Percentiles rank a stretch among this genome's conserved stretches.
phyloP scores from a whole-genome alignment of 2,113 vertebrate species.

The Origma solitaria region DNA sequence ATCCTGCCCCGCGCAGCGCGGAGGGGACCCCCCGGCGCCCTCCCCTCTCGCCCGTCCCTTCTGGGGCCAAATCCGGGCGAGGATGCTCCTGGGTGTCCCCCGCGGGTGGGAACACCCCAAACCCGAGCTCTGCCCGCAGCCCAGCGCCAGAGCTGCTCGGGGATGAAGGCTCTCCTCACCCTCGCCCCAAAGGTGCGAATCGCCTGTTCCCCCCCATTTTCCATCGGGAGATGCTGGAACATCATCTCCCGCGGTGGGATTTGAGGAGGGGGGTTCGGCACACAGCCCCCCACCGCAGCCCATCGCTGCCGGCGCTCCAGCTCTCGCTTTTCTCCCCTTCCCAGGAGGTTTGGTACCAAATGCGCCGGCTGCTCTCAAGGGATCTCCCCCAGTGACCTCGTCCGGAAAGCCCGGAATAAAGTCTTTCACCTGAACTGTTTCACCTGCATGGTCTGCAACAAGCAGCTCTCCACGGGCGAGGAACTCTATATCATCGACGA shows the following conservation, averaged over 20 bases:
- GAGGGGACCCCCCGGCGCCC: neutral
- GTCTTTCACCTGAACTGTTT: conserved; percentile 98
- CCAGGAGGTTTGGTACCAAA: conserved; percentile 94
- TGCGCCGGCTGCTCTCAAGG: conserved; percentile 95
- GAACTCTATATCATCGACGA: conserved; percentile 97
- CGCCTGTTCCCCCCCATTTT: neutral
- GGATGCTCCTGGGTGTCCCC: neutral
- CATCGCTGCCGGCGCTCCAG: neutral
- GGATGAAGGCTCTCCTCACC: neutral
- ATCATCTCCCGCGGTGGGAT: neutral
- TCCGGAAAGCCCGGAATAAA: conserved; percentile 93
- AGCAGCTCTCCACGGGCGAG: conserved; percentile 97
- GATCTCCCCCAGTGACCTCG: conserved; percentile 94
- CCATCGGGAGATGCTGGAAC: neutral
- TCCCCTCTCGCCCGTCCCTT: neutral
- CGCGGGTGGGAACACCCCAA: neutral
- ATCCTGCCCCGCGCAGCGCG: neutral
- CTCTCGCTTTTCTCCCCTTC: neutral
- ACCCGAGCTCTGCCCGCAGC: neutral
- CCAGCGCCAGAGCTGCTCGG: neutral
- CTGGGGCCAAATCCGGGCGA: neutral
- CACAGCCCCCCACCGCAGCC: neutral
- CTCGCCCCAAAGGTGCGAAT: neutral
- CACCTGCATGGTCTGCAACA: conserved; percentile 98
- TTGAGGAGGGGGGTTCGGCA: neutral